Percentiles rank a stretch among this genome's conserved stretches.
These are phyloP conservation scores for Saguinus imperator DNA, from an alignment of 2,113 vertebrate species.

Conservation along the genomic window DNA sequence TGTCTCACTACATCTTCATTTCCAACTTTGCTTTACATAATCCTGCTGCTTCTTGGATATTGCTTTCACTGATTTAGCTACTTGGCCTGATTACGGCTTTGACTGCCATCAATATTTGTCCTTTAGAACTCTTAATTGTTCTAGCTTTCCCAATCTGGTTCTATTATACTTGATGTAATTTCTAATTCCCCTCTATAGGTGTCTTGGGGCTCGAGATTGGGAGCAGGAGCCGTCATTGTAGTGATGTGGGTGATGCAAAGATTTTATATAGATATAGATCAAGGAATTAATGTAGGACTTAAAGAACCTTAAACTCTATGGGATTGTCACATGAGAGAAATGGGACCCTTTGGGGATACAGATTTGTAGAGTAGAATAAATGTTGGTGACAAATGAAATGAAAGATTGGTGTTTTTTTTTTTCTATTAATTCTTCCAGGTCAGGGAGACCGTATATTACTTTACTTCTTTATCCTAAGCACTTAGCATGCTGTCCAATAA, in stretches of 20 bases:
- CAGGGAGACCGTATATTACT: background rate
- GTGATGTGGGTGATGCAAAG: background rate
- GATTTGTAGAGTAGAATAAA: background rate
- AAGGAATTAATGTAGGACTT: background rate
- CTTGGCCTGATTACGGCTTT: background rate
- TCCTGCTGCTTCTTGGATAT: background rate
- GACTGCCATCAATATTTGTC: conserved; percentile 9
- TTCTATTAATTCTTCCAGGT: background rate
- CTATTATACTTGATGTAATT: background rate
- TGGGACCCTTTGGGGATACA: background rate
- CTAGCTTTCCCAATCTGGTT: background rate
- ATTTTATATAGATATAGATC: background rate
- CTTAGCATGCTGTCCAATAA: background rate
- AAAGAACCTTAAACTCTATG: background rate
- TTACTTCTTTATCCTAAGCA: background rate
- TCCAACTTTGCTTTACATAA: background rate
- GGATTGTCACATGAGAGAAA: background rate
- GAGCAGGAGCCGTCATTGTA: background rate
- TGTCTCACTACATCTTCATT: background rate
- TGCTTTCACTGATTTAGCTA: background rate
- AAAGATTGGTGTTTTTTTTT: background rate
- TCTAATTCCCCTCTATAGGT: background rate
- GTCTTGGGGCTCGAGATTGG: background rate
- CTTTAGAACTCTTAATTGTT: conserved; percentile 27
- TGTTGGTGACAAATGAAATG: background rate